Evolutionary conservation across 2,888 invertebrate genomes (phyloP).

Genomic region (Xestia xanthographa): DNA sequence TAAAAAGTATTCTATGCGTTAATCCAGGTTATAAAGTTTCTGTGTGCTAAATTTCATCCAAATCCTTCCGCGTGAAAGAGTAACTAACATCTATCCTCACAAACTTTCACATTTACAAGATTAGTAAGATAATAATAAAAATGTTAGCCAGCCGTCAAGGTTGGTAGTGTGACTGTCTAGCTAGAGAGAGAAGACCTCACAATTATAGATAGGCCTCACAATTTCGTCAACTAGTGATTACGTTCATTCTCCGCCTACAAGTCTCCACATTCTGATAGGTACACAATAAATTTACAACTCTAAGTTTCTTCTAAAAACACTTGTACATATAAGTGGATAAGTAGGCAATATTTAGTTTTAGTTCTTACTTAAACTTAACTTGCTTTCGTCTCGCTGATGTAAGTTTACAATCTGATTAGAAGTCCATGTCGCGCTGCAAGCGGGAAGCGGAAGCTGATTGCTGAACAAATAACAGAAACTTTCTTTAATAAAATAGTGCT

Average conservation of each 20-base stretch:
- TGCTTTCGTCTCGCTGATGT: slow-evolving; percentile 61
- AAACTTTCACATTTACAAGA: no score
- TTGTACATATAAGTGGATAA: slow-evolving; percentile 9
- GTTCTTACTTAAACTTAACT: slow-evolving; percentile 40
- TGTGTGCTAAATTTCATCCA: no score
- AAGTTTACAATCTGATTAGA: slow-evolving; percentile 49
- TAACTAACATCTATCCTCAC: no score
- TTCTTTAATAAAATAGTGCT: background rate
- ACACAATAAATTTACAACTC: background rate
- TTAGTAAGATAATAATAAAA: no score
- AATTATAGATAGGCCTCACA: background rate
- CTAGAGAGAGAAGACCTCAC: background rate
- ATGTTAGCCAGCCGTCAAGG: background rate
- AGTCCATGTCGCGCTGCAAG: slow-evolving; percentile 26
- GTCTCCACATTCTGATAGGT: background rate
- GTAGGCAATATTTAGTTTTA: slow-evolving; percentile 51
- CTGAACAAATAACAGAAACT: no score
- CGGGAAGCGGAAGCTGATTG: slow-evolving; percentile 18
- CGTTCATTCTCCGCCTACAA: background rate
- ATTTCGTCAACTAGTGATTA: background rate
- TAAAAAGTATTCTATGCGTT: no score
- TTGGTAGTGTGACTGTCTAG: background rate
- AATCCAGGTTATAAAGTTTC: no score
- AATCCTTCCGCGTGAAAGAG: no score
- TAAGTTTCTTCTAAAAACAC: background rate